A percentile compares a stretch with the other conserved stretches of the same genome.
These are phyloP conservation scores for Eretmocerus hayati DNA, from an alignment of 2,888 invertebrate genomes.

Conservation along the genomic window DNA sequence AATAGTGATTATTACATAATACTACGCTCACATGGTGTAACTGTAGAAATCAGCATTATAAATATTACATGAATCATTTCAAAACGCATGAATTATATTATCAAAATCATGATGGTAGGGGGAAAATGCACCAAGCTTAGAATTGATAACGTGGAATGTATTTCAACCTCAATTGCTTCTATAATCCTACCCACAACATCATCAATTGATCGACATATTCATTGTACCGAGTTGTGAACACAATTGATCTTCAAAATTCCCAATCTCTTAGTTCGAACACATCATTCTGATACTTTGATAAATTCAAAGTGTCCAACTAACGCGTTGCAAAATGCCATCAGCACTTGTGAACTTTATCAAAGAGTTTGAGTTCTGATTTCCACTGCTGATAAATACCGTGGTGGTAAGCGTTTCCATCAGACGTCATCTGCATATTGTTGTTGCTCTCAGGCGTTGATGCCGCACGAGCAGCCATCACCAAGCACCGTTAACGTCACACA, in stretches of 20 bases:
- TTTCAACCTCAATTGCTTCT: conserved; percentile 20
- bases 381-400: conserved; percentile 48
- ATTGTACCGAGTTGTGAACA: conserved; percentile 13
- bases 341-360: conserved; percentile 17
- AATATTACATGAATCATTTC: neutral
- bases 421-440: conserved; percentile 26
- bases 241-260: conserved; percentile 16
- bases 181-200: conserved; percentile 13
- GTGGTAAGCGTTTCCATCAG: conserved; percentile 39
- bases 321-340: conserved; percentile 15
- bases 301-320: conserved; percentile 15
- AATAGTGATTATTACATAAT: conserved; percentile 17
- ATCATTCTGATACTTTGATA: conserved; percentile 15
- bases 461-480: conserved; percentile 21
- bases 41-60: conserved; percentile 20
- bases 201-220: conserved; percentile 19
- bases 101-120: conserved; percentile 11
- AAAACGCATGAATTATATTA: conserved; percentile 19
- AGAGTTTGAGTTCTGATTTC: conserved; percentile 24
- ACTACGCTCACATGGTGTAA: conserved; percentile 18
- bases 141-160: conserved; percentile 8
- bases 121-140: conserved; percentile 20
- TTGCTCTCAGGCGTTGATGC: conserved; percentile 21
- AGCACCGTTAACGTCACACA: conserved; percentile 21
- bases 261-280: conserved; percentile 12